A percentile compares a stretch with the other conserved stretches of the same genome.
phyloP scores from a whole-genome alignment of 2,888 invertebrate genomes.

The Galerucella calmariensis region DNA sequence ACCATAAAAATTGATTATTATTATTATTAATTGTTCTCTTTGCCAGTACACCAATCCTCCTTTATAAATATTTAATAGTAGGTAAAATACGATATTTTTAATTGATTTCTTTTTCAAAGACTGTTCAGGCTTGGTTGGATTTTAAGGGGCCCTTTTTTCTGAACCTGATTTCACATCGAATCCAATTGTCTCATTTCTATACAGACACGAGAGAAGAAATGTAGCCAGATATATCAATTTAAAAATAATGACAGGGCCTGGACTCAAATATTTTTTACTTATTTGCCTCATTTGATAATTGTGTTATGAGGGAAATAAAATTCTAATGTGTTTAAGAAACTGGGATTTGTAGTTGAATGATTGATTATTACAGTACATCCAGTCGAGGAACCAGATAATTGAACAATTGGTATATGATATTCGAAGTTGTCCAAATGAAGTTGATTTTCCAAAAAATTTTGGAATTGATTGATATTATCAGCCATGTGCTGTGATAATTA shows the following conservation, averaged over 20 bases:
- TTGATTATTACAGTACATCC: no score
- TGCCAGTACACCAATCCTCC: background rate
- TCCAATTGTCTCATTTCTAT: constrained; percentile 18
- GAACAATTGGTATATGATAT: no score
- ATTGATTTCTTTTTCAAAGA: constrained; percentile 23
- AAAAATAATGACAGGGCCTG: constrained; percentile 25
- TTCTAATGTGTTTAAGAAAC: background rate
- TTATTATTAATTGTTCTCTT: background rate
- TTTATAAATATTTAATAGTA: constrained; percentile 12
- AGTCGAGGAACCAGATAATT: no score
- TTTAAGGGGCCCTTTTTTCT: constrained; percentile 11
- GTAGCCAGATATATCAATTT: constrained; percentile 16
- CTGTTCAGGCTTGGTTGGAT: constrained; percentile 13
- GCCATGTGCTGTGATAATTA: background rate
- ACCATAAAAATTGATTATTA: no score
- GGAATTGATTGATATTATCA: no score
- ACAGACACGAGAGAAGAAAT: constrained; percentile 12
- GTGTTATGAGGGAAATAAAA: background rate
- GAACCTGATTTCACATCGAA: constrained; percentile 16
- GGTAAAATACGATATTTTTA: constrained; percentile 16
- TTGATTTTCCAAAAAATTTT: no score
- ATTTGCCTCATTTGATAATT: background rate
- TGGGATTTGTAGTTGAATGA: no score
- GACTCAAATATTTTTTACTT: constrained; percentile 19
- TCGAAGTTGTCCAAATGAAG: no score